A percentile compares a stretch with the other conserved stretches of the same genome.
phyloP scores from a whole-genome alignment of 2,888 invertebrate species.

The Tetragnatha montana region DNA sequence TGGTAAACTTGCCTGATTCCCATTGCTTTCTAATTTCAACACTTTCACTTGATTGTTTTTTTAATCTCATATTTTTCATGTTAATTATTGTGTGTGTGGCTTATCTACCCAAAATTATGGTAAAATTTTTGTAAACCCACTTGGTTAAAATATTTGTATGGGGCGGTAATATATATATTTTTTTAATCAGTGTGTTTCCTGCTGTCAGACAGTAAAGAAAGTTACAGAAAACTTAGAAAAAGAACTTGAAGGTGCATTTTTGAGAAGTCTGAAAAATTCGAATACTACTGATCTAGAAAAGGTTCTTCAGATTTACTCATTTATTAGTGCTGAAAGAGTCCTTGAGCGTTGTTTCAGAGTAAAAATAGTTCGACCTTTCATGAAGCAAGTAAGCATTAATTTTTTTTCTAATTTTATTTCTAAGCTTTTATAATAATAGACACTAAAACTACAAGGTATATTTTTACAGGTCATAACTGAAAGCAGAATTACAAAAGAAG shows the following conservation, averaged over 20 bases:
- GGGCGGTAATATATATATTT: no score
- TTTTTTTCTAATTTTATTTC: neutral
- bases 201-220: neutral
- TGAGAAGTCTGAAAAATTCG: constrained; percentile 75
- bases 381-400: constrained; percentile 79
- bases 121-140: no score
- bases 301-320: constrained; percentile 80
- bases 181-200: no score
- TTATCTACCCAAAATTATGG: no score
- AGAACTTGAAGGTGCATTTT: constrained; percentile 76
- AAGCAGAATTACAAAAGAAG: constrained; percentile 81
- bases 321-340: constrained; percentile 82
- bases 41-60: no score
- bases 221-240: constrained; percentile 76
- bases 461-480: constrained; percentile 80
- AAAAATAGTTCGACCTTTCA: constrained; percentile 82
- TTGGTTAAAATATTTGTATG: no score
- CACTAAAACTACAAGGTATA: neutral
- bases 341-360: constrained; percentile 85
- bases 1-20: no score
- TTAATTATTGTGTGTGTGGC: no score
- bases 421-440: neutral
- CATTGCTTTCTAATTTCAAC: no score
- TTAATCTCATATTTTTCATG: no score
- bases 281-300: constrained; percentile 74